A percentile compares a stretch with the other conserved stretches of the same genome.
Conservation (phyloP, 1,140 invertebrate genomes). For the Drosophila navojoa region DNA sequence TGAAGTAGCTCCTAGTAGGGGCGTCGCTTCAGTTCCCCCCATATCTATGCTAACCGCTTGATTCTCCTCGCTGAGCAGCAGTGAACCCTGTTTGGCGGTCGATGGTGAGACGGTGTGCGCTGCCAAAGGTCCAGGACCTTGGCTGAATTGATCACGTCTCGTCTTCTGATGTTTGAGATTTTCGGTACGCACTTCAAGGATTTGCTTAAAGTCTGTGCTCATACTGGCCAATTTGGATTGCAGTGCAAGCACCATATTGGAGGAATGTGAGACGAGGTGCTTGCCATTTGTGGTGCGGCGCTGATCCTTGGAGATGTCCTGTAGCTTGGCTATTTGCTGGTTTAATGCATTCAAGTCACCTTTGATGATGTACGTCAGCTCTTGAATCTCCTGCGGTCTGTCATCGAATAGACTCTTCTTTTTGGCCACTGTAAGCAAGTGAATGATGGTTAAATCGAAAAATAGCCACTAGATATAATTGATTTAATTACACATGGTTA, state of each 20-base stretch:
- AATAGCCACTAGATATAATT: neutral
- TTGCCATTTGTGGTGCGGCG: slow-evolving; percentile 87
- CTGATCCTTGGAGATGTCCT: slow-evolving; percentile 90
- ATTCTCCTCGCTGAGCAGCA: slow-evolving; percentile 87
- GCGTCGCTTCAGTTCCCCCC: slow-evolving; percentile 84
- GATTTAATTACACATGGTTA: slow-evolving; percentile 92
- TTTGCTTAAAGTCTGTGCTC: slow-evolving; percentile 98
- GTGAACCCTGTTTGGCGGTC: slow-evolving; percentile 85
- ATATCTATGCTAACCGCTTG: slow-evolving; percentile 92
- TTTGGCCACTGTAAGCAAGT: slow-evolving; percentile 94
- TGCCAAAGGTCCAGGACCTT: slow-evolving; percentile 86
- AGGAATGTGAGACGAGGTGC: slow-evolving; percentile 97
- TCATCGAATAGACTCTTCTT: slow-evolving; percentile 99
- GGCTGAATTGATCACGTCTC: slow-evolving; percentile 96
- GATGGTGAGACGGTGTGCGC: slow-evolving; percentile 89
- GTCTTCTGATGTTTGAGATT: slow-evolving; percentile 98
- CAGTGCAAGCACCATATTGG: slow-evolving; percentile 95
- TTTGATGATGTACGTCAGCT: slow-evolving; percentile 98
- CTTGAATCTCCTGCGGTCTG: slow-evolving; percentile 97
- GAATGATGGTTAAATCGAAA: neutral
- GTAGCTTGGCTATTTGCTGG: slow-evolving; percentile 96
- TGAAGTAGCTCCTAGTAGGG: slow-evolving; percentile 52
- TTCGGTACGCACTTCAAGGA: slow-evolving; percentile 94
- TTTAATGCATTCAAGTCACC: slow-evolving; percentile 97
- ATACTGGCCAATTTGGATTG: slow-evolving; percentile 98